Conservation (phyloP, 2,888 invertebrate species). For the Lampropteryx suffumata region DNA sequence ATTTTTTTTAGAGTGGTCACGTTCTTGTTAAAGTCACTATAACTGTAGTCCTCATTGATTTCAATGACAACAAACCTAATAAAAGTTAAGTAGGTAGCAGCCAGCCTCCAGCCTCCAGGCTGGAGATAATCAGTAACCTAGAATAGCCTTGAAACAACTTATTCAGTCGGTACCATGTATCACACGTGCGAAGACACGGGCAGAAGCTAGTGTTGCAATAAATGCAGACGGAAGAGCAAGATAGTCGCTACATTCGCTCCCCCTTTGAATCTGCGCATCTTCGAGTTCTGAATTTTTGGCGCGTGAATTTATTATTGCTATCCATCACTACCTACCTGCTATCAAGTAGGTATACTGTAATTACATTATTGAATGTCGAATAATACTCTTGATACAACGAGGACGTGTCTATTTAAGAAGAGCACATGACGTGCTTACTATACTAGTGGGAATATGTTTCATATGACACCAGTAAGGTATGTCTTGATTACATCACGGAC, state of each 20-base stretch:
- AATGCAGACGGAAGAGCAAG: conserved; percentile 3
- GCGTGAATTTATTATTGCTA: conserved; percentile 20
- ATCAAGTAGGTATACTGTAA: not conserved
- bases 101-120: too few relatives aligned
- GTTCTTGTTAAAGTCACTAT: too few relatives aligned
- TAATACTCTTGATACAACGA: not conserved
- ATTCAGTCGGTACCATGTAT: too few relatives aligned
- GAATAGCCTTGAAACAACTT: too few relatives aligned
- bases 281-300: conserved; percentile 44
- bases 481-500: not conserved
- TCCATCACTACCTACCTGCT: conserved; percentile 36
- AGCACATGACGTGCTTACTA: conserved; percentile 3
- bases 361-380: conserved; percentile 14
- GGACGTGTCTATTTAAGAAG: not conserved
- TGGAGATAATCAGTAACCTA: too few relatives aligned
- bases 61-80: too few relatives aligned
- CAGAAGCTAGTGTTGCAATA: not conserved
- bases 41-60: too few relatives aligned
- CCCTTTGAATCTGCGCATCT: conserved; percentile 26
- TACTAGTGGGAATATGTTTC: conserved; percentile 2
- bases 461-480: conserved; percentile 8
- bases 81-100: too few relatives aligned
- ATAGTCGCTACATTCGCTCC: not conserved
- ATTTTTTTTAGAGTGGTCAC: too few relatives aligned
- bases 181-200: too few relatives aligned